A percentile compares a stretch with the other conserved stretches of the same genome.
Conservation (phyloP, 1,140 invertebrate genomes). For the Hyles vespertilio region DNA sequence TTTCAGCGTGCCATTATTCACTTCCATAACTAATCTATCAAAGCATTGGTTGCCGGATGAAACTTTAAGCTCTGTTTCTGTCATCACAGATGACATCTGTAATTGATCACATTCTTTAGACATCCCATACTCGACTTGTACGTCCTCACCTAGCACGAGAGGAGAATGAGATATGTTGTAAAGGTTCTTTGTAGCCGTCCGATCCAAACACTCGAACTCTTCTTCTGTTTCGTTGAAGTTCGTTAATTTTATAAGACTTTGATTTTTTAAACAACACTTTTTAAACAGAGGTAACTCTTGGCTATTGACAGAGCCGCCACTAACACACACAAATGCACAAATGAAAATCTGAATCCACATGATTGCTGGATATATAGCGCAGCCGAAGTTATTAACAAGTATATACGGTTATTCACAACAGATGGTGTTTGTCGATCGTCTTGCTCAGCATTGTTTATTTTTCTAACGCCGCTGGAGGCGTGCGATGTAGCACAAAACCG, state of each 20-base stretch:
- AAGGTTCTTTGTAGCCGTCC: conserved; percentile 19
- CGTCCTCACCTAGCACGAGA: conserved; percentile 34
- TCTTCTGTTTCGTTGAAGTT: conserved; percentile 29
- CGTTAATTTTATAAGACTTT: conserved; percentile 46
- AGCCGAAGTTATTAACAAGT: conserved; percentile 23
- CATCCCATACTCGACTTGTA: conserved; percentile 42
- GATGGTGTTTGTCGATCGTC: conserved; percentile 48
- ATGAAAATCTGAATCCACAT: conserved; percentile 45
- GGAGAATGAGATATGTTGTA: conserved; percentile 41
- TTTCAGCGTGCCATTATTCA: conserved; percentile 40
- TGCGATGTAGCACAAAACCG: conserved; percentile 40
- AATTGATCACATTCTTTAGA: conserved; percentile 40
- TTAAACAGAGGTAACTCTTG: conserved; percentile 35
- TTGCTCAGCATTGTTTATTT: conserved; percentile 53
- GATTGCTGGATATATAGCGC: conserved; percentile 13
- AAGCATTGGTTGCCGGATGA: conserved; percentile 38
- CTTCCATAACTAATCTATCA: conserved; percentile 47
- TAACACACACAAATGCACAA: conserved; percentile 27
- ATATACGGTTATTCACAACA: conserved; percentile 45
- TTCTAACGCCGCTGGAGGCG: conserved; percentile 27
- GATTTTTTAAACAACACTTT: conserved; percentile 49
- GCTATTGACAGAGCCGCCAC: conserved; percentile 21
- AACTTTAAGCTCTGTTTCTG: conserved; percentile 21
- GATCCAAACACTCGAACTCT: conserved; percentile 41
- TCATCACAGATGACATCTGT: conserved; percentile 25